A percentile compares a stretch with the other conserved stretches of the same genome.
Evolutionary conservation across 2,888 invertebrate species (phyloP).

Genomic region (Cerastis leucographa): DNA sequence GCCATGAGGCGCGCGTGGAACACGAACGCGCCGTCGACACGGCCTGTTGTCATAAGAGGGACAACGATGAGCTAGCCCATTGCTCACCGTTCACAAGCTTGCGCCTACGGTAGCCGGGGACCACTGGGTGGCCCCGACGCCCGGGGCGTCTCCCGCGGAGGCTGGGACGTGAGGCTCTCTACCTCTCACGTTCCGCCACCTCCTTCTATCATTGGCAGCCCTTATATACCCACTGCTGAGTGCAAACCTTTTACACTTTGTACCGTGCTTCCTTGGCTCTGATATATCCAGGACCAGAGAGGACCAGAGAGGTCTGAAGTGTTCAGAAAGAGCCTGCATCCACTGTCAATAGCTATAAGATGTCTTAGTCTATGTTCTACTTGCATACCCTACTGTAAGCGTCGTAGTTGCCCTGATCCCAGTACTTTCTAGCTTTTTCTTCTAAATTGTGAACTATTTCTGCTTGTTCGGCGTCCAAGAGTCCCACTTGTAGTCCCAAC

Average conservation of each 20-base stretch:
- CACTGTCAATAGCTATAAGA: not conserved
- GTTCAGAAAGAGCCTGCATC: not conserved
- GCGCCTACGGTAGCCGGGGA: too few relatives aligned
- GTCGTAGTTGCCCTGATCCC: conserved; percentile 25
- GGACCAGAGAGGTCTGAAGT: not conserved
- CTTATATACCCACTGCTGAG: not conserved
- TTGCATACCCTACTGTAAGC: not conserved
- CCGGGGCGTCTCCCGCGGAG: too few relatives aligned
- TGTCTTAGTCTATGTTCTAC: not conserved
- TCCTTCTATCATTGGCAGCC: too few relatives aligned
- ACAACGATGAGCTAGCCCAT: too few relatives aligned
- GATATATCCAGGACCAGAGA: not conserved
- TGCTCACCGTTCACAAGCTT: too few relatives aligned
- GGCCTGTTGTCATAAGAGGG: too few relatives aligned
- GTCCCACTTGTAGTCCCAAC: conserved; percentile 50
- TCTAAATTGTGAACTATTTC: conserved; percentile 30
- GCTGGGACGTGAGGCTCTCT: too few relatives aligned
- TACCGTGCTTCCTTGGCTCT: too few relatives aligned
- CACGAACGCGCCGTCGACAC: too few relatives aligned
- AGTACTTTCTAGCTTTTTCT: conserved; percentile 39
- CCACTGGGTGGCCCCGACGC: too few relatives aligned
- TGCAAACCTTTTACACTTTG: not conserved
- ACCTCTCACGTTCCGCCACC: too few relatives aligned
- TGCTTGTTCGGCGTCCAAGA: conserved; percentile 48
- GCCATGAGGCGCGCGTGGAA: too few relatives aligned